Percentiles rank a stretch among this genome's conserved stretches.
Conservation (phyloP, 2,113 vertebrate genomes). For the Microtus pennsylvanicus region DNA sequence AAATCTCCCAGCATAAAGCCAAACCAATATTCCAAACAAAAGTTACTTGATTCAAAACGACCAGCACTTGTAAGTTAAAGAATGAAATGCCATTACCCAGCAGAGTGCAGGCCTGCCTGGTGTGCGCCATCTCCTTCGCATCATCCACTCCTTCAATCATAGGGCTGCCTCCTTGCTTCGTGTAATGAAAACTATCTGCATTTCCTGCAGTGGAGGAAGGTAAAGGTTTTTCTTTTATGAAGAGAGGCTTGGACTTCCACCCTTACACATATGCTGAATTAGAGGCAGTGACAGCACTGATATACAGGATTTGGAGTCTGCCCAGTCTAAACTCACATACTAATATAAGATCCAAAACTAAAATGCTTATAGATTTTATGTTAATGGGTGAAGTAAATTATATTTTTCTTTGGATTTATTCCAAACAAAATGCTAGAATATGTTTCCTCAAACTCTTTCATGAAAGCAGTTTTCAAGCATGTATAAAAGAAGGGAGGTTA, state of each 20-base stretch:
- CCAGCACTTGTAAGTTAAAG: not conserved
- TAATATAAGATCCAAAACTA: conserved; percentile 32
- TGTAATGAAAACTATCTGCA: conserved; percentile 94
- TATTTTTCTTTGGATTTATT: conserved; percentile 32
- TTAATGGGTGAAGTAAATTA: not conserved
- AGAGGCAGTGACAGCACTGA: not conserved
- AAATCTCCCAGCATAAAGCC: not conserved
- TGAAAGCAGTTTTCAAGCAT: conserved; percentile 26
- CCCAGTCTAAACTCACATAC: conserved; percentile 17
- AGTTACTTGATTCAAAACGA: not conserved
- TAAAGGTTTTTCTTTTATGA: not conserved
- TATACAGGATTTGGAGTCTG: not conserved
- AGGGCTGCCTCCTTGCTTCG: conserved; percentile 94
- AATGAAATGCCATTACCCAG: conserved; percentile 90
- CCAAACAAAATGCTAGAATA: not conserved
- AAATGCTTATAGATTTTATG: conserved; percentile 28
- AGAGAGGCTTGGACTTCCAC: not conserved
- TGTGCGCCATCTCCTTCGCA: conserved; percentile 93
- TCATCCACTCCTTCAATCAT: conserved; percentile 96
- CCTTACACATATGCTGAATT: not conserved
- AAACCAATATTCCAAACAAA: conserved; percentile 4
- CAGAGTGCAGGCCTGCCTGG: conserved; percentile 94
- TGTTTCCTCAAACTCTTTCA: conserved; percentile 48
- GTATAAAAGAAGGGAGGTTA: not conserved
- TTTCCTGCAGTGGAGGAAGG: conserved; percentile 85